A percentile compares a stretch with the other conserved stretches of the same genome.
Conservation (phyloP, 2,888 invertebrate genomes). For the Amphipyra berbera region DNA sequence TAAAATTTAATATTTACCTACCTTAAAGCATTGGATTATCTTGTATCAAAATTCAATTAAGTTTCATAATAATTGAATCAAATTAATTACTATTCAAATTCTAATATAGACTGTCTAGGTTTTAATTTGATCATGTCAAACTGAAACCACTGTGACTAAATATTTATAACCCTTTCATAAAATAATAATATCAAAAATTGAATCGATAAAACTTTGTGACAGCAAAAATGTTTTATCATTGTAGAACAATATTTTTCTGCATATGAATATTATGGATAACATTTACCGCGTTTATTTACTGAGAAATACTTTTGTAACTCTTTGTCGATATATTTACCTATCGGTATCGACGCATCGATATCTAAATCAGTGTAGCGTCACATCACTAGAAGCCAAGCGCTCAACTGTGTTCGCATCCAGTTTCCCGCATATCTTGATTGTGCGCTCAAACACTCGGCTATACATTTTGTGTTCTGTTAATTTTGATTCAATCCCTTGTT, state of each 20-base stretch:
- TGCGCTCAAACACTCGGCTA: conserved; percentile 73
- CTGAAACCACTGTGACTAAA: not conserved
- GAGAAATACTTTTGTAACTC: too few species aligned
- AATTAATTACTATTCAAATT: conserved; percentile 13
- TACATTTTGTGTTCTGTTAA: conserved; percentile 66
- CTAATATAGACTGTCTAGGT: not conserved
- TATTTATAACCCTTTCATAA: too few species aligned
- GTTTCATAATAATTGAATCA: conserved; percentile 1
- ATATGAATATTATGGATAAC: too few species aligned
- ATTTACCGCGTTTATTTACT: too few species aligned
- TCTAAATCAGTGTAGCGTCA: not conserved
- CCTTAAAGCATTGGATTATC: conserved; percentile 1
- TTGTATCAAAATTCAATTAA: conserved; percentile 21
- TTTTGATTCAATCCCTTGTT: conserved; percentile 64
- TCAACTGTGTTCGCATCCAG: conserved; percentile 72
- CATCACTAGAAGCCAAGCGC: conserved; percentile 68
- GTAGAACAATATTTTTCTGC: too few species aligned
- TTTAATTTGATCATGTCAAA: not conserved
- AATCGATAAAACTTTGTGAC: too few species aligned
- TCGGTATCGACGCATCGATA: conserved; percentile 45
- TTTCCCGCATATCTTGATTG: conserved; percentile 80
- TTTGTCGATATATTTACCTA: not conserved
- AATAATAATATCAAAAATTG: too few species aligned
- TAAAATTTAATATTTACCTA: conserved; percentile 5
- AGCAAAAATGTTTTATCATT: too few species aligned